Evolutionary conservation across 1,140 invertebrate species (phyloP).

Genomic region (Ganaspis sp.): DNA sequence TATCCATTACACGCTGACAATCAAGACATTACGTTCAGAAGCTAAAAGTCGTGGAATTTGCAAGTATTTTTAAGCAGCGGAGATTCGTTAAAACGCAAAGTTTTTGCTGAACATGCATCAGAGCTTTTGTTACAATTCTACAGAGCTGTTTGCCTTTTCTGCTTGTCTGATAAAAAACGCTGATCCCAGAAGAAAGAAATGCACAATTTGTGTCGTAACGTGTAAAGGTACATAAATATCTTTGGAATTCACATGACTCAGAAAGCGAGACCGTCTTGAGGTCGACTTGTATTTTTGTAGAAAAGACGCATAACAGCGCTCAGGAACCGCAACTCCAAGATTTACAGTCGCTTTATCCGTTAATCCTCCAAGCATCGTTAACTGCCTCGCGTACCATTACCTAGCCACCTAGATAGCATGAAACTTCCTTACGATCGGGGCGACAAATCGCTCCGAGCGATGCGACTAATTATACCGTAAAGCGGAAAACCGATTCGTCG

Average conservation of each 20-base stretch:
- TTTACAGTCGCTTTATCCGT: slow-evolving; percentile 15
- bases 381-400: slow-evolving; percentile 12
- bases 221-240: slow-evolving; percentile 16
- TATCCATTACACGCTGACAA: too few relatives aligned
- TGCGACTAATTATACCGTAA: slow-evolving; percentile 21
- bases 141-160: neutral
- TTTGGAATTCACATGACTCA: neutral
- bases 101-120: slow-evolving; percentile 7
- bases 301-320: slow-evolving; percentile 3
- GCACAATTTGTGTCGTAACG: slow-evolving; percentile 13
- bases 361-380: slow-evolving; percentile 14
- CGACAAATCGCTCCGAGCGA: slow-evolving; percentile 9
- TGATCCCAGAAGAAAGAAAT: slow-evolving; percentile 17
- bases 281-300: neutral
- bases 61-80: too few relatives aligned
- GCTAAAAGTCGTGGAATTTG: too few relatives aligned
- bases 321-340: neutral
- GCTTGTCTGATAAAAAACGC: neutral
- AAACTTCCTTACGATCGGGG: slow-evolving; percentile 7
- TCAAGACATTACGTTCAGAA: too few relatives aligned
- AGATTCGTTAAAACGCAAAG: neutral
- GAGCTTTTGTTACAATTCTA: slow-evolving; percentile 3
- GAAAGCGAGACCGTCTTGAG: neutral
- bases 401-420: slow-evolving; percentile 6
- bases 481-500: slow-evolving; percentile 18